A percentile compares a stretch with the other conserved stretches of the same genome.
These are phyloP conservation scores for Mythimna vitellina DNA, from an alignment of 2,888 invertebrate genomes.

Conservation along the genomic window DNA sequence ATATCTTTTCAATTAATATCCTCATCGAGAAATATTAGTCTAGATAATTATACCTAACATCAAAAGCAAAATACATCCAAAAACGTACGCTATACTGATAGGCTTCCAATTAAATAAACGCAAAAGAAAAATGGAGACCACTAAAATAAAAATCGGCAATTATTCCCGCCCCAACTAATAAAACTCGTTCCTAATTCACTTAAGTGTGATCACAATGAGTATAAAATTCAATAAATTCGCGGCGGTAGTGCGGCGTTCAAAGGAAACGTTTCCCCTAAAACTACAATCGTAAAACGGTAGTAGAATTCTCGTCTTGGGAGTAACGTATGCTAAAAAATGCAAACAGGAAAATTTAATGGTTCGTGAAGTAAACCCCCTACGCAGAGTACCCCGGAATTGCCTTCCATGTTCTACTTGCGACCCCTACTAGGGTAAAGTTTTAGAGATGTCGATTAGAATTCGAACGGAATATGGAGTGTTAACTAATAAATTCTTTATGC, in stretches of 20 bases:
- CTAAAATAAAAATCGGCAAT: conserved; percentile 58
- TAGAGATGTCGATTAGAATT: conserved; percentile 45
- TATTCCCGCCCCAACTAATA: conserved; percentile 56
- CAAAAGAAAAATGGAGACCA: conserved; percentile 44
- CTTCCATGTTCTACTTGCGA: conserved; percentile 76
- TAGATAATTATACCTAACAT: conserved; percentile 9
- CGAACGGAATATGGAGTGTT: conserved; percentile 16
- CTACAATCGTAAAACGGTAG: conserved; percentile 86
- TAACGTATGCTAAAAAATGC: conserved; percentile 91
- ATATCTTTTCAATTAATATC: conserved; percentile 37
- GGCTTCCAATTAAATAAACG: conserved; percentile 49
- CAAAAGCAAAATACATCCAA: neutral
- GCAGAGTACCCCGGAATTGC: conserved; percentile 83
- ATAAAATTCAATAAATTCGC: conserved; percentile 74
- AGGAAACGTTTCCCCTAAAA: conserved; percentile 79
- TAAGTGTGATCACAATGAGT: conserved; percentile 66
- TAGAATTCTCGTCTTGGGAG: conserved; percentile 77
- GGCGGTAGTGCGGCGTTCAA: conserved; percentile 63
- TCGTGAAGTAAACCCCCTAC: conserved; percentile 88
- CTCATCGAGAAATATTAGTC: conserved; percentile 1
- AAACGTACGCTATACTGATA: conserved; percentile 25
- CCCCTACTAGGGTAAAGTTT: conserved; percentile 71
- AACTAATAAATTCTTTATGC: too few relatives aligned
- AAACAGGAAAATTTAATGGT: conserved; percentile 90
- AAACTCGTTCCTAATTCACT: conserved; percentile 68